Evolutionary conservation across 2,113 vertebrate species (phyloP).

Genomic region (Zeus faber): DNA sequence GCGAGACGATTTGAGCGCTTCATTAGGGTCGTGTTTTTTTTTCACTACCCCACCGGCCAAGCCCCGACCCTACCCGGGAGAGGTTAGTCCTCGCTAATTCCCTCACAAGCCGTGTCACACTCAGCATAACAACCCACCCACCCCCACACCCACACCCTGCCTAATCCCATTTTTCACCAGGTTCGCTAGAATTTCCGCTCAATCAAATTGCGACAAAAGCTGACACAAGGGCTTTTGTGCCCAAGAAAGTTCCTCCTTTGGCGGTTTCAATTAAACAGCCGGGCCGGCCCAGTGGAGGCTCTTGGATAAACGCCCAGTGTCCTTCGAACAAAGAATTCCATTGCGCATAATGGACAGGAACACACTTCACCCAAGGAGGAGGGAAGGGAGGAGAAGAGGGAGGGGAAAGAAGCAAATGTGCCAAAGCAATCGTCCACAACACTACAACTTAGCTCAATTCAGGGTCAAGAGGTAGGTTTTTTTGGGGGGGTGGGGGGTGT

Average conservation of each 20-base stretch:
- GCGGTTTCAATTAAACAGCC: conserved; percentile 78
- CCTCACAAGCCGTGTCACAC: conserved; percentile 71
- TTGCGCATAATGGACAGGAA: conserved; percentile 57
- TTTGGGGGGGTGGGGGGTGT: too few species aligned
- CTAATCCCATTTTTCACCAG: conserved; percentile 83
- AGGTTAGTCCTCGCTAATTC: conserved; percentile 82
- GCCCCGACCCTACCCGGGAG: conserved; percentile 68
- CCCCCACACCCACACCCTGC: conserved; percentile 58
- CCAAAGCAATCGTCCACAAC: conserved; percentile 7
- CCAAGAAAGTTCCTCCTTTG: conserved; percentile 63
- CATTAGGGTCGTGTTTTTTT: conserved; percentile 72
- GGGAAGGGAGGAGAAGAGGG: conserved; percentile 21
- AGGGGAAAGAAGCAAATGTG: conserved; percentile 31
- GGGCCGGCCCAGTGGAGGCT: conserved; percentile 65
- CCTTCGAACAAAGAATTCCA: conserved; percentile 80
- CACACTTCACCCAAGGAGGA: conserved; percentile 36
- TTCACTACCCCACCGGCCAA: conserved; percentile 30
- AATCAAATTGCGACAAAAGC: conserved; percentile 73
- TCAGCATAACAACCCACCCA: conserved; percentile 78
- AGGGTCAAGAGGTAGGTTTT: conserved; percentile 16
- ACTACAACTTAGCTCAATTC: conserved; percentile 28
- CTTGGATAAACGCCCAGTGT: conserved; percentile 78
- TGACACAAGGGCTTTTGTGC: conserved; percentile 69
- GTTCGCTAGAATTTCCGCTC: conserved; percentile 80
- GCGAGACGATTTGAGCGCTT: conserved; percentile 62